Percentiles rank a stretch among this genome's conserved stretches.
These are phyloP conservation scores for Dromiciops gliroides DNA, from an alignment of 2,113 vertebrate species.

Conservation along the genomic window DNA sequence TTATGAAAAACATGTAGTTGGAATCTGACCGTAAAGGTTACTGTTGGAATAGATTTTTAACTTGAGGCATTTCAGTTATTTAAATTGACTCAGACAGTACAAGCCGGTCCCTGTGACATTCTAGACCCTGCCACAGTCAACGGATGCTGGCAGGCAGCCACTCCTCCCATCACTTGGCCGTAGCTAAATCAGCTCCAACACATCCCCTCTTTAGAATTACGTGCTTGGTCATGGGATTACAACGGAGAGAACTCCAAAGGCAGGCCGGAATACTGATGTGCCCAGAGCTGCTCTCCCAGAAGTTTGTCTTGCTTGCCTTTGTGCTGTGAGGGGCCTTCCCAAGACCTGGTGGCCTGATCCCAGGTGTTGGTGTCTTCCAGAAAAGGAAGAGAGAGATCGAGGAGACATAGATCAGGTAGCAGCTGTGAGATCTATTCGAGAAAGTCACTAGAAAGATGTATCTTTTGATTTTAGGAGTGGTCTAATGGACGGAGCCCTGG, in stretches of 20 bases:
- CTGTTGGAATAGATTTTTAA: constrained; percentile 55
- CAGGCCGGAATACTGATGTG: constrained; percentile 38
- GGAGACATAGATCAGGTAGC: neutral
- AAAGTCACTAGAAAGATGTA: neutral
- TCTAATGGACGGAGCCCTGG: neutral
- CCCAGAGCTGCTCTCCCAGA: neutral
- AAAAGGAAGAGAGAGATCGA: neutral
- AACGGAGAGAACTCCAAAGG: constrained; percentile 60
- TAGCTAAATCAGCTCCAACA: constrained; percentile 77
- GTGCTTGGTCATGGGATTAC: constrained; percentile 47
- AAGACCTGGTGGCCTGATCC: neutral
- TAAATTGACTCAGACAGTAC: constrained; percentile 79
- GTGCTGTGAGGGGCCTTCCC: neutral
- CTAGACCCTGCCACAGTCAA: constrained; percentile 68
- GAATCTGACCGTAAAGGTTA: constrained; percentile 73
- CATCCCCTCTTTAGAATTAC: constrained; percentile 68
- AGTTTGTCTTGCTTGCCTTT: neutral
- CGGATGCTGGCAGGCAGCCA: constrained; percentile 77
- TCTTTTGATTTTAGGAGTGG: neutral
- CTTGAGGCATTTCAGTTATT: constrained; percentile 73
- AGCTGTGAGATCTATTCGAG: neutral
- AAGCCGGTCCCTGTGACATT: constrained; percentile 78
- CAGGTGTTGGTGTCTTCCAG: neutral
- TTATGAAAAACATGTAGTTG: constrained; percentile 57
- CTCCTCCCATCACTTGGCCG: constrained; percentile 68